A percentile compares a stretch with the other conserved stretches of the same genome.
Conservation (phyloP, 2,113 vertebrate species). For the Takifugu flavidus region DNA sequence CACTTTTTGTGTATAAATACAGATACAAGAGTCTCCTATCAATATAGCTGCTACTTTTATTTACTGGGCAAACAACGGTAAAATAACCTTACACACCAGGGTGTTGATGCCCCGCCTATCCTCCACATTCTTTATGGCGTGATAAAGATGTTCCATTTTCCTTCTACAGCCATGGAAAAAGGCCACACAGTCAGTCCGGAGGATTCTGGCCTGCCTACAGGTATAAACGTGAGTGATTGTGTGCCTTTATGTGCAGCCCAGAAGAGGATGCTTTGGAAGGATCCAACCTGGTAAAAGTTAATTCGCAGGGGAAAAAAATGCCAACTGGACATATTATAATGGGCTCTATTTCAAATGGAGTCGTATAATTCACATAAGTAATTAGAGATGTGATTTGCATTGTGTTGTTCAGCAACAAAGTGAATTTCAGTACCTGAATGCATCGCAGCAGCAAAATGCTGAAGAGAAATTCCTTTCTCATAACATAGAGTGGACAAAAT, state of each 20-base stretch:
- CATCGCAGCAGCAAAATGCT: too few relatives aligned
- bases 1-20: too few relatives aligned
- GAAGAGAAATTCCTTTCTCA: too few relatives aligned
- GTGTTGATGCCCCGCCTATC: slow-evolving; percentile 11
- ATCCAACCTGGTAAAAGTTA: slow-evolving; percentile 25
- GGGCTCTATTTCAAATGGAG: not conserved
- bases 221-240: slow-evolving; percentile 32
- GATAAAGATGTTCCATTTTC: slow-evolving; percentile 28
- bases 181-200: slow-evolving; percentile 21
- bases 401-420: not conserved
- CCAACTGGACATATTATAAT: slow-evolving; percentile 15
- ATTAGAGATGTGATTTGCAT: not conserved
- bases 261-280: slow-evolving; percentile 1
- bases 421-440: too few relatives aligned
- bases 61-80: not conserved
- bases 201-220: slow-evolving; percentile 39
- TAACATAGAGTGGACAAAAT: too few relatives aligned
- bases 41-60: too few relatives aligned
- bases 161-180: slow-evolving; percentile 26
- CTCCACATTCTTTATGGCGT: slow-evolving; percentile 14
- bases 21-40: too few relatives aligned
- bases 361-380: not conserved
- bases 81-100: not conserved
- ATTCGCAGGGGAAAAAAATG: slow-evolving; percentile 1
- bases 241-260: slow-evolving; percentile 21